A percentile compares a stretch with the other conserved stretches of the same genome.
Evolutionary conservation across 2,888 invertebrate genomes (phyloP).

Genomic region (Lasioglossum marginatum): DNA sequence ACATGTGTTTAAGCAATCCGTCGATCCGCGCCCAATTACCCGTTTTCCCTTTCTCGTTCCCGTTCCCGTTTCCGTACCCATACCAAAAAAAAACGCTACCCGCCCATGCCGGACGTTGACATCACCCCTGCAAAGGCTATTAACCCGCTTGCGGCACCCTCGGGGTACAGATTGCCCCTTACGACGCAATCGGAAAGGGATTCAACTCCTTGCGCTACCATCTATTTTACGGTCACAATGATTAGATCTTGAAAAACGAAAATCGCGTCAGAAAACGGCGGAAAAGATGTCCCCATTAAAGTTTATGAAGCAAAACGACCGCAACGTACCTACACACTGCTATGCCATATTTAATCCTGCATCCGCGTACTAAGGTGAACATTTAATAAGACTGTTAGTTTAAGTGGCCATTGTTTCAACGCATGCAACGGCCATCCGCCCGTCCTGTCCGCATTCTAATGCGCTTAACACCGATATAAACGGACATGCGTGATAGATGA

Average conservation of each 20-base stretch:
- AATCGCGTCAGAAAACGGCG: background rate
- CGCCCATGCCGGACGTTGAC: background rate
- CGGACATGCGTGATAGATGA: slow-evolving; percentile 64
- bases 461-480: slow-evolving; percentile 59
- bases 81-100: background rate
- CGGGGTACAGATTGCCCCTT: too few species aligned
- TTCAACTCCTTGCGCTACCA: background rate
- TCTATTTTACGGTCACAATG: too few species aligned
- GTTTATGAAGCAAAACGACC: slow-evolving; percentile 35
- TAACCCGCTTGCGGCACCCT: background rate
- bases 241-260: background rate
- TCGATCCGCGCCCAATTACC: background rate
- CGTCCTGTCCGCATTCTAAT: slow-evolving; percentile 63
- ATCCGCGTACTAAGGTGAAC: slow-evolving; percentile 54
- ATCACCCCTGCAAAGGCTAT: background rate
- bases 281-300: background rate
- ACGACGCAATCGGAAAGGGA: background rate
- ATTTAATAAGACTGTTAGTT: slow-evolving; percentile 67
- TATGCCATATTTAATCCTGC: slow-evolving; percentile 50
- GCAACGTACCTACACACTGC: background rate
- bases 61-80: background rate
- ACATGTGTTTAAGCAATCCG: slow-evolving; percentile 12
- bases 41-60: background rate
- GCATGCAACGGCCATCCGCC: slow-evolving; percentile 47
- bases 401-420: slow-evolving; percentile 72